Evolutionary conservation across 2,888 invertebrate species (phyloP), one percentile per base, ranked within the genome.

Genomic region (Melanostoma mellinum): DNA sequence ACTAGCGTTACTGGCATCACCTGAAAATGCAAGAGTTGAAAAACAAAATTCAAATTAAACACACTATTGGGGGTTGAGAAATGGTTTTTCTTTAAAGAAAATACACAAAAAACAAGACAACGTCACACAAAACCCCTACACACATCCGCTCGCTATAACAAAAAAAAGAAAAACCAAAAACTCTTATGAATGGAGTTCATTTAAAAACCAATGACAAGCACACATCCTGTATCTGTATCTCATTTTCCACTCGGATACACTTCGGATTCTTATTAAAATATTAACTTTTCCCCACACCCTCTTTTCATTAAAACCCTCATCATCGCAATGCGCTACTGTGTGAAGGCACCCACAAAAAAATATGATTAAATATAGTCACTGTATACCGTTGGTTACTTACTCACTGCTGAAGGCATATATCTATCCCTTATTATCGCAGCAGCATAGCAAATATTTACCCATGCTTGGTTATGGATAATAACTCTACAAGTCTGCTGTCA

Each of bases 1-100:
- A 93, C 98, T 98, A 92, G 97, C 97, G 92, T 97, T 98, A 93
- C 97, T 97, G 91, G 98, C 98, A 93, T 99, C 98, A 93, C 98
- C 98, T 98, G 94, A 85, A 93, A 93, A 90, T 91, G 89, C 88
- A 88, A 85, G 72, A 85, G 72, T 80, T 85, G 80, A 85, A 85
- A 85, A 85, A 80, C 80, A 85, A 85, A 75, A 85, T 85, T 85
- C 80, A 76, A 85, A 85, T 85, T 85, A 85, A 85, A 80, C 80
- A 85, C 80, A 80, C 78, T 76, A 50, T 50, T 50, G 38, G 48
- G 40, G 55, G 60, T 44, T 55, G 48, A 32, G 35, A 48, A n/a
- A 58, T 3, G 40, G 36, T 33, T 48, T 33, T 46, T 20, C 4
- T 38, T 42, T 20, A 20, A n/a, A 32, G 42, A 30, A 0, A 52